phyloP scores from a whole-genome alignment of 2,888 invertebrate species.

The Hipparchia sbordonii region DNA sequence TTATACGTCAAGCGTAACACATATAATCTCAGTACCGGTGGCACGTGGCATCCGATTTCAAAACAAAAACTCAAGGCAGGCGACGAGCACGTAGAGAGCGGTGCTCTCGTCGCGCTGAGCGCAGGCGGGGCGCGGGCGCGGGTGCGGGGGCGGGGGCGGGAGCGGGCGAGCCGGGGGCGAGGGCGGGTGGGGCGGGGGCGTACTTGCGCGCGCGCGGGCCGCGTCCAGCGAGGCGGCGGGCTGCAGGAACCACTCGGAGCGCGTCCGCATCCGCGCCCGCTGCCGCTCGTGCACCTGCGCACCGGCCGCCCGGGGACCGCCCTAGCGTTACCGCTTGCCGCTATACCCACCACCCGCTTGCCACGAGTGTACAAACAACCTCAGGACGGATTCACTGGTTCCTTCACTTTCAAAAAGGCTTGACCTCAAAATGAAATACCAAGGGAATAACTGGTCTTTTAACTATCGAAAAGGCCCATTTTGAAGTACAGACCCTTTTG shows the following conservation, averaged over 20 bases:
- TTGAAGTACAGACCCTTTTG: not conserved
- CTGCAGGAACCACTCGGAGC: slow-evolving; percentile 98
- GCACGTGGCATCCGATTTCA: slow-evolving; percentile 62
- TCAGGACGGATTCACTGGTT: not conserved
- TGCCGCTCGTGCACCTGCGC: slow-evolving; percentile 96
- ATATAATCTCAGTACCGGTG: slow-evolving; percentile 72
- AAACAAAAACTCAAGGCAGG: slow-evolving; percentile 83
- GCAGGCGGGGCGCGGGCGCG: slow-evolving; percentile 47
- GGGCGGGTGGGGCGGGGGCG: slow-evolving; percentile 44
- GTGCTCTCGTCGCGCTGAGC: slow-evolving; percentile 66
- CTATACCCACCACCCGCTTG: slow-evolving; percentile 18
- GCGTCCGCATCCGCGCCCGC: slow-evolving; percentile 97
- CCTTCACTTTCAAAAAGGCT: too few relatives aligned
- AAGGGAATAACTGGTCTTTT: too few relatives aligned
- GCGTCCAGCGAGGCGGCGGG: slow-evolving; percentile 83
- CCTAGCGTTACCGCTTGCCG: slow-evolving; percentile 39
- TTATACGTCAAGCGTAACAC: slow-evolving; percentile 74
- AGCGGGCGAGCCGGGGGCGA: slow-evolving; percentile 45
- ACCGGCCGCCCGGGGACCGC: slow-evolving; percentile 49
- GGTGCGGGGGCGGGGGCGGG: slow-evolving; percentile 38
- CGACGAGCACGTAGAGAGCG: slow-evolving; percentile 79
- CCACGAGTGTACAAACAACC: slow-evolving; percentile 28
- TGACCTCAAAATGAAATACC: too few relatives aligned
- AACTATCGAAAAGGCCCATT: too few relatives aligned
- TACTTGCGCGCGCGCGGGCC: slow-evolving; percentile 69